Percentiles rank a stretch among this genome's conserved stretches.
Conservation (phyloP, 2,888 invertebrate species). For the Nebria salina region DNA sequence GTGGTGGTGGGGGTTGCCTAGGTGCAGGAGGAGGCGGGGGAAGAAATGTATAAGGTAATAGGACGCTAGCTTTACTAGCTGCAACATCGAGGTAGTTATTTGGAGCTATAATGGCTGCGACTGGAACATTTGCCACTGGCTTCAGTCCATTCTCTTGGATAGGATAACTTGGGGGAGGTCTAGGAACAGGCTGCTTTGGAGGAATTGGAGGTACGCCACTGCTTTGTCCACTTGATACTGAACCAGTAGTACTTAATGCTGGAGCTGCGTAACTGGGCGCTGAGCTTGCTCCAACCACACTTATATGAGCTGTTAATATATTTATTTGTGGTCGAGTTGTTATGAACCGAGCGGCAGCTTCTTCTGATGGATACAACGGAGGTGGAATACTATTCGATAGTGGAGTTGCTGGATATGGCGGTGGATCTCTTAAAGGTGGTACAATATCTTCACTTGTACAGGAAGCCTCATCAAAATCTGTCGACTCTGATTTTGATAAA, state of each 20-base stretch:
- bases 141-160: constrained; percentile 55
- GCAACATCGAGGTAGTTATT: constrained; percentile 73
- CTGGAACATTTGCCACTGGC: constrained; percentile 66
- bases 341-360: constrained; percentile 79
- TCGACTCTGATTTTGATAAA: constrained; percentile 55
- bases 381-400: constrained; percentile 62
- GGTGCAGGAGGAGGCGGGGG: constrained; percentile 74
- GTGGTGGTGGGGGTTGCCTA: constrained; percentile 70
- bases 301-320: constrained; percentile 80
- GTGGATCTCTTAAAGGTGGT: constrained; percentile 68
- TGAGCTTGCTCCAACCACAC: constrained; percentile 71
- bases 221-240: constrained; percentile 34
- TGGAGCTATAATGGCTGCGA: constrained; percentile 65
- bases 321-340: constrained; percentile 81
- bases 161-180: constrained; percentile 65
- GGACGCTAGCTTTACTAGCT: constrained; percentile 65
- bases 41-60: constrained; percentile 64
- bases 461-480: constrained; percentile 55
- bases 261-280: constrained; percentile 69
- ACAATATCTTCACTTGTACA: constrained; percentile 49
- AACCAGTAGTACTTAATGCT: constrained; percentile 52
- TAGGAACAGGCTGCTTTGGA: constrained; percentile 57
- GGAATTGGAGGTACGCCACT: constrained; percentile 60
- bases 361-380: constrained; percentile 72
- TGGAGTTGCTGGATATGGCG: constrained; percentile 70